Evolutionary conservation across 1,140 invertebrate species (phyloP), one percentile per base, ranked within the genome.

Genomic region (Neodiprion virginianus): DNA sequence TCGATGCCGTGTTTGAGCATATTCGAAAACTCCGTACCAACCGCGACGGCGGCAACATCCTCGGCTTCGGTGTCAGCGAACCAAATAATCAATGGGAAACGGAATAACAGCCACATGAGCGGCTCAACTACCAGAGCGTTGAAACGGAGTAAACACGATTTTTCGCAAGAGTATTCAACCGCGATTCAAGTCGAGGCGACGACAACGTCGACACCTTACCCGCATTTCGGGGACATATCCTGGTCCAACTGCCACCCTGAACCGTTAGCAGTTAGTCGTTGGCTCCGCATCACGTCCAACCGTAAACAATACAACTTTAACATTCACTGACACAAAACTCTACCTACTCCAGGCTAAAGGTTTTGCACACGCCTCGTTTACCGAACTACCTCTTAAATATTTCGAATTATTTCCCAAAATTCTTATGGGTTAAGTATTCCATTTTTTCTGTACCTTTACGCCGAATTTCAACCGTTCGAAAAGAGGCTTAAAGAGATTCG

Each of bases 321-420:
- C 82, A 88, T 88, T 86, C 87, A 88, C 87, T 88, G 87, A 88
- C 87, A 88, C 79, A 88, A 87, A 76, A 88, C 82, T 81, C 86
- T 83, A 82, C 87, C 87, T 81, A 88, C 86, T 84, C 87, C 86
- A 81, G 87, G 87, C 85, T 88, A 82, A 88, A 82, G 81, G 83
- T 81, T 80, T 67, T 73, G 71, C 74, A 72, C 72, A 5, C 11
- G 53, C 8, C 53, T 61, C 11, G 53, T 61, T 61, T 17, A 17
- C 53, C 28, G 28, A 17, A 61, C 53, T 61, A 61, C 53, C 53
- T 61, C 53, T 61, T 40, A 40, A 40, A 40, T 40, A 40, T 40
- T 61, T 61, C 53, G 53, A 61, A 14, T 5, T 61, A 14, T 12
- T 61, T 61, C 53, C n/a, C 53, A 17, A 14, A 61, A 14, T 61